Evolutionary conservation across 2,888 invertebrate genomes (phyloP), one percentile per base, ranked within the genome.

Genomic region (Arge pagana): DNA sequence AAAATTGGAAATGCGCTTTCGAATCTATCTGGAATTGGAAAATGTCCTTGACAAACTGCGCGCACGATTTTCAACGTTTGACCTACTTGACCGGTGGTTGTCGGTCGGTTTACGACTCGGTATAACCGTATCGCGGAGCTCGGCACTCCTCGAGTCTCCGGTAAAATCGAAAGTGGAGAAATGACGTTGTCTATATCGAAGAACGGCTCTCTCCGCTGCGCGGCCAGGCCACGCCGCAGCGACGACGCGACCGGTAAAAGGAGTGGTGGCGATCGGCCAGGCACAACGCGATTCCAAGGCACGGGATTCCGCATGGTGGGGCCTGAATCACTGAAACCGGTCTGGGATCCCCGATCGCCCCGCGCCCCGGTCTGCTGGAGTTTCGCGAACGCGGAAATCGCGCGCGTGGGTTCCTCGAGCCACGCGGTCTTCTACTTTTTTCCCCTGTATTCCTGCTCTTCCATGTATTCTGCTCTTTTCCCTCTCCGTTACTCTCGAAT

Each of bases 301-400:
- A n/a, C n/a, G n/a, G n/a, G n/a, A n/a, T n/a, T n/a, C n/a, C n/a
- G n/a, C n/a, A n/a, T n/a, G n/a, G n/a, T n/a, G n/a, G n/a, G n/a
- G 51, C 59, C 64, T 63, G 66, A 65, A 68, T 68, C 65, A 62
- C 62, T 64, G 57, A 64, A 52, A 52, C 48, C n/a, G n/a, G n/a
- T n/a, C n/a, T n/a, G n/a, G n/a, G n/a, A n/a, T n/a, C n/a, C n/a
- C n/a, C n/a, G n/a, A n/a, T n/a, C n/a, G 36, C 26, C 39, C 50
- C 28, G 50, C 26, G 23, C 43, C 50, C 36, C 4, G 48, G 53
- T 54, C 40, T 54, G 55, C 55, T n/a, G n/a, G n/a, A 57, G 51
- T 58, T 58, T 59, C 54, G 63, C 64, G 66, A 66, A 68, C 64
- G 64, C 68, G 68, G 68, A 68, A 68, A 68, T 63, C 61, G 50